These are phyloP conservation scores for Herpailurus yagouaroundi DNA, from an alignment of 2,113 vertebrate genomes.

Conservation along the genomic window DNA sequence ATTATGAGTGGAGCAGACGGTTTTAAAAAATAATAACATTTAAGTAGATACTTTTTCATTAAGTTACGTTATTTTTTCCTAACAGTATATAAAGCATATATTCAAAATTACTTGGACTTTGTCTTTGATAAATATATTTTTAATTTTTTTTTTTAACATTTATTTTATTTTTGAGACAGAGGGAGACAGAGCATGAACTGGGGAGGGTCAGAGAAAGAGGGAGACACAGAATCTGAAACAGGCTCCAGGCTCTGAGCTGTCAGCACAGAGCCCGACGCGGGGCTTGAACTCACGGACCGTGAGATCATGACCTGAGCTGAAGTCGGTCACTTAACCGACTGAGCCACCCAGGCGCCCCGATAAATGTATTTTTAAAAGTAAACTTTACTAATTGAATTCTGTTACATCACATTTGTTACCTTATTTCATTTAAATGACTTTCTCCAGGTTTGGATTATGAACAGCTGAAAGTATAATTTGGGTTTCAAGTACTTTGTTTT, in stretches of 20 bases:
- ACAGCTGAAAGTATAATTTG: constrained; percentile 3
- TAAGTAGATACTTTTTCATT: background rate
- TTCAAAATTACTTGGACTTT: constrained; percentile 23
- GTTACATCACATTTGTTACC: background rate
- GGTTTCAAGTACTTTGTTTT: constrained; percentile 8
- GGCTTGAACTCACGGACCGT: too few species aligned
- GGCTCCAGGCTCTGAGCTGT: too few species aligned
- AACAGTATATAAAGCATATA: background rate
- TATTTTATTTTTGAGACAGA: too few species aligned
- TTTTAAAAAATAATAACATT: background rate
- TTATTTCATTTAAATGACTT: constrained; percentile 45
- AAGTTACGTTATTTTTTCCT: background rate
- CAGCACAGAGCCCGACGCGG: too few species aligned
- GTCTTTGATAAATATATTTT: constrained; percentile 24
- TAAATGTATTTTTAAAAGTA: background rate
- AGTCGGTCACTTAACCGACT: too few species aligned
- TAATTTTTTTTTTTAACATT: background rate
- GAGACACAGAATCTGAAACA: too few species aligned
- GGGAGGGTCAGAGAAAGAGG: too few species aligned
- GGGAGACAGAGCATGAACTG: too few species aligned
- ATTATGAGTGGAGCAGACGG: background rate
- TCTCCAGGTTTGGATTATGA: constrained; percentile 48
- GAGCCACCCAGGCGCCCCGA: too few species aligned
- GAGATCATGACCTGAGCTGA: too few species aligned
- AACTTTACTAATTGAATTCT: constrained; percentile 15